These are phyloP conservation scores for Ochropleura leucogaster DNA, from an alignment of 2,888 invertebrate genomes.

Conservation along the genomic window DNA sequence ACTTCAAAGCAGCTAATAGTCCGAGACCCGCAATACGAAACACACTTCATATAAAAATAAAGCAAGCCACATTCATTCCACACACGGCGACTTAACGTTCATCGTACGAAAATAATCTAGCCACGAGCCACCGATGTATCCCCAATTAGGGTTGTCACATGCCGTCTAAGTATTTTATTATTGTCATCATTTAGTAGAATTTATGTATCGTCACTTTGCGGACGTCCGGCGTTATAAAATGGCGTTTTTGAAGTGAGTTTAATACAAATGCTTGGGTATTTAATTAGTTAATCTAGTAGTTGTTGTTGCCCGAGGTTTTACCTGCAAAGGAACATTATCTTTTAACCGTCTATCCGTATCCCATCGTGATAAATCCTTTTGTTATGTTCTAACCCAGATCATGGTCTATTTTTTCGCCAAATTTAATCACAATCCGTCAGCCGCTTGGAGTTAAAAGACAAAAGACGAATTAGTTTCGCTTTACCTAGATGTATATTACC, in stretches of 20 bases:
- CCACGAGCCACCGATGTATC: slow-evolving; percentile 41
- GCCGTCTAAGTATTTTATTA: slow-evolving; percentile 32
- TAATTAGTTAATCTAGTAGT: neutral
- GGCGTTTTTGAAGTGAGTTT: slow-evolving; percentile 10
- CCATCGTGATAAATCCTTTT: neutral
- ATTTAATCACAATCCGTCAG: neutral
- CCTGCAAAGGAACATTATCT: no score
- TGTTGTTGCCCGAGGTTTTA: neutral
- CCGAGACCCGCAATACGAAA: slow-evolving; percentile 17
- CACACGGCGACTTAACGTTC: slow-evolving; percentile 39
- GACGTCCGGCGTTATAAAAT: slow-evolving; percentile 46
- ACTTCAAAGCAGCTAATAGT: neutral
- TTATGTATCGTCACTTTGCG: slow-evolving; percentile 33
- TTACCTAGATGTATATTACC: no score
- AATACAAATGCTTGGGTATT: neutral
- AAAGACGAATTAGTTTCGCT: no score
- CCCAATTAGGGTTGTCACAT: slow-evolving; percentile 56
- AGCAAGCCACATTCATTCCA: slow-evolving; percentile 43
- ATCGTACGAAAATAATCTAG: slow-evolving; percentile 61
- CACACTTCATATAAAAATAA: slow-evolving; percentile 51
- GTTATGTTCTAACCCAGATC: neutral
- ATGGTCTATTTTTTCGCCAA: neutral
- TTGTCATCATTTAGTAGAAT: slow-evolving; percentile 45
- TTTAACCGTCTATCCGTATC: neutral
- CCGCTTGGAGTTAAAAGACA: neutral